phyloP scores from a whole-genome alignment of 2,797 vertebrate species.

The Nasua narica region DNA sequence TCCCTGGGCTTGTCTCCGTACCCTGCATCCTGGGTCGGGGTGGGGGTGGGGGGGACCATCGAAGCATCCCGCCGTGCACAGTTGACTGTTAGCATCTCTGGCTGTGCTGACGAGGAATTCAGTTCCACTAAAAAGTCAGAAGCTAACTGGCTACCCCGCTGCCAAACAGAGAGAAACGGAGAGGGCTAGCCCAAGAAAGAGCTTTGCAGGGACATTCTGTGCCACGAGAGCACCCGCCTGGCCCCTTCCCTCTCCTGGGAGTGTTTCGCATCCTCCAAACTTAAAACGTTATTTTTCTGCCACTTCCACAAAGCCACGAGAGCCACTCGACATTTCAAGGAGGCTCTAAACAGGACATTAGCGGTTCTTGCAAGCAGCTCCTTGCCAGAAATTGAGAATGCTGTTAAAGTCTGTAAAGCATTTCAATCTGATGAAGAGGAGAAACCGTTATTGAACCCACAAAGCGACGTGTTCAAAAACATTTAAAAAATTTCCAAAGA shows the following conservation, averaged over 20 bases:
- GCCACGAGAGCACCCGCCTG: rapidly evolving
- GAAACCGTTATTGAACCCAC: background rate
- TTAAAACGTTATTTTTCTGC: constrained; percentile 68
- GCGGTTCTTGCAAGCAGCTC: background rate
- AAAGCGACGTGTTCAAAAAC: background rate
- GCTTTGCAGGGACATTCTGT: rapidly evolving
- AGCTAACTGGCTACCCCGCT: constrained; percentile 32
- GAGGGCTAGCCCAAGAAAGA: background rate
- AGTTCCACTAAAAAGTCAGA: constrained; percentile 52
- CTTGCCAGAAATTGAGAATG: constrained; percentile 29
- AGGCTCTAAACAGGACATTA: background rate
- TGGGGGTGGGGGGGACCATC: too few relatives aligned
- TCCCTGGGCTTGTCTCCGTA: background rate
- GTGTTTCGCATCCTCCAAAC: constrained; percentile 44
- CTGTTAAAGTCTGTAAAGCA: background rate
- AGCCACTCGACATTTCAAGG: constrained; percentile 59
- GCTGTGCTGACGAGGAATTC: background rate
- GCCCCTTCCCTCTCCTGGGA: background rate
- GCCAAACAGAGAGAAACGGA: background rate
- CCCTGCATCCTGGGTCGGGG: too few relatives aligned
- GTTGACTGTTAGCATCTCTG: background rate
- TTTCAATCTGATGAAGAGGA: background rate
- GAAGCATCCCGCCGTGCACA: rapidly evolving
- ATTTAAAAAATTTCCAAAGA: background rate
- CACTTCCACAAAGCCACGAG: constrained; percentile 6